Evolutionary conservation across 2,113 vertebrate genomes (phyloP).

Genomic region (Theristicus caerulescens): DNA sequence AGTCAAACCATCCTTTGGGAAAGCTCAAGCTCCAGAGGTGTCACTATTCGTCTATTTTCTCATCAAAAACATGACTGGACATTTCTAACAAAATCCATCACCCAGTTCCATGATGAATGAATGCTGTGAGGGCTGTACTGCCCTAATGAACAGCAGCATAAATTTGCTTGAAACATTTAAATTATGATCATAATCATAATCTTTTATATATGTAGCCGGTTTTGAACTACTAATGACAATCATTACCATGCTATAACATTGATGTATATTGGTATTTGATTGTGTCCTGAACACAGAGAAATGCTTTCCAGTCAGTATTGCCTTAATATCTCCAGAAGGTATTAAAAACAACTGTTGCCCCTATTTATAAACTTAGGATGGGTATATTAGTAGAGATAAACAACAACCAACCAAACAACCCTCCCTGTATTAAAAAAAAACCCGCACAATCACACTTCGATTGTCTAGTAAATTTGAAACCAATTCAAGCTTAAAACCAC

Average conservation of each 20-base stretch:
- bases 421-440: not conserved
- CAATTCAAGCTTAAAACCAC: not conserved
- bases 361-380: not conserved
- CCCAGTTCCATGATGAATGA: not conserved
- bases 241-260: not conserved
- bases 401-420: not conserved
- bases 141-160: not conserved
- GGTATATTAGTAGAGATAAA: not conserved
- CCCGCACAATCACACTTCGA: not conserved
- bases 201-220: not conserved
- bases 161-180: not conserved
- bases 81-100: conserved; percentile 4
- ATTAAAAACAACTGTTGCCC: not conserved
- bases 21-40: conserved; percentile 4
- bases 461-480: not conserved
- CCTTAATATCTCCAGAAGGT: not conserved
- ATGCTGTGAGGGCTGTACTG: not conserved
- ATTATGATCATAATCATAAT: conserved; percentile 19
- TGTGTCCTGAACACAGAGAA: not conserved
- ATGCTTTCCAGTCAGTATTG: not conserved
- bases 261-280: not conserved
- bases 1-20: conserved; percentile 14
- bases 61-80: not conserved
- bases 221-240: not conserved
- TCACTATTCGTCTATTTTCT: conserved; percentile 7